Evolutionary conservation across 2,113 vertebrate genomes (phyloP).

Genomic region (Archilochus colubris): DNA sequence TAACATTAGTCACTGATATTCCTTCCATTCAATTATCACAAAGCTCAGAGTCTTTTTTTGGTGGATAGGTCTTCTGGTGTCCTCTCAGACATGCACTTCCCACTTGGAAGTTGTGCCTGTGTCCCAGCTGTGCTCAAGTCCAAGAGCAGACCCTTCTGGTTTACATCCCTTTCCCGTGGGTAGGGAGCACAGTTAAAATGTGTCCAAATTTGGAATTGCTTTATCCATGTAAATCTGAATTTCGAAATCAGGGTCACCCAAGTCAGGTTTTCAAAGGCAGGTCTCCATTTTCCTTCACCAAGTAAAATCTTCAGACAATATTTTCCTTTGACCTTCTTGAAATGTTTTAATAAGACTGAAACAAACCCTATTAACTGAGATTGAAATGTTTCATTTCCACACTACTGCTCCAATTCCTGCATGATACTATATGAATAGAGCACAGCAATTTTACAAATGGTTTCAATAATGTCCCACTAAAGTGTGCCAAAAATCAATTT

Average conservation of each 20-base stretch:
- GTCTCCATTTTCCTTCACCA: background rate
- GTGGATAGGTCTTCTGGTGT: background rate
- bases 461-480: conserved; percentile 59
- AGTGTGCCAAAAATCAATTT: conserved; percentile 58
- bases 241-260: background rate
- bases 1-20: background rate
- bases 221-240: background rate
- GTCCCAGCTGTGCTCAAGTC: background rate
- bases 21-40: background rate
- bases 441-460: conserved; percentile 59
- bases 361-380: conserved; percentile 63
- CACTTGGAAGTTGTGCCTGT: background rate
- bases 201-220: background rate
- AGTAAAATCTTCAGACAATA: background rate
- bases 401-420: conserved; percentile 32
- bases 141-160: background rate
- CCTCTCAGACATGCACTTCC: background rate
- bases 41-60: background rate
- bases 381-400: conserved; percentile 68
- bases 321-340: conserved; percentile 60
- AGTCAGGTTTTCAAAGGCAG: conserved; percentile 6
- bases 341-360: conserved; percentile 62
- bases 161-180: background rate
- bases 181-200: background rate
- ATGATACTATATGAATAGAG: conserved; percentile 2